phyloP scores from a whole-genome alignment of 2,113 vertebrate genomes.

The Notechis scutatus region DNA sequence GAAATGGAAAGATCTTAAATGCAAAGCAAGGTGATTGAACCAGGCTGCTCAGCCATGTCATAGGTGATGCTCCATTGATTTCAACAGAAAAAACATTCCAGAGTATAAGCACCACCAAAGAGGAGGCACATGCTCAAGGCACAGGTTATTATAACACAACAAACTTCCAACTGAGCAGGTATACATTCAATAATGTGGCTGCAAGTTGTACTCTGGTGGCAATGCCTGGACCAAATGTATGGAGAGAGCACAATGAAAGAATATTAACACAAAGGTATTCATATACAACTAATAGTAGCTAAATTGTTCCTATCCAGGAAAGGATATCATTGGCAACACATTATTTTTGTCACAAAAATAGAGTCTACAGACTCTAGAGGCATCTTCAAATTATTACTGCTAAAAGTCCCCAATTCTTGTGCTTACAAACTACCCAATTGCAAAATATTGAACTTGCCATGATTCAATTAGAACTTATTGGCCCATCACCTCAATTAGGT shows the following conservation, averaged over 20 bases:
- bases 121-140: neutral
- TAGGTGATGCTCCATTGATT: neutral
- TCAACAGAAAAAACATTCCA: neutral
- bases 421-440: neutral
- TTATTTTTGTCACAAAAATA: neutral
- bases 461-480: neutral
- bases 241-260: neutral
- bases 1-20: neutral
- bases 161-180: neutral
- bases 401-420: neutral
- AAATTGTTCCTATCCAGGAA: neutral
- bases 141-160: neutral
- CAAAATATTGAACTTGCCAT: neutral
- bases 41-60: neutral
- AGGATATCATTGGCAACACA: neutral
- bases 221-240: neutral
- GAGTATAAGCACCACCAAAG: neutral
- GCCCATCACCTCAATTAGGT: neutral
- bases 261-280: neutral
- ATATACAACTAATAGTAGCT: neutral
- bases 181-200: neutral
- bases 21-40: neutral
- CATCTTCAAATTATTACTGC: neutral
- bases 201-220: neutral
- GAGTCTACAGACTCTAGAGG: too few relatives aligned